phyloP scores from a whole-genome alignment of 2,113 vertebrate genomes.

The Gavialis gangeticus region DNA sequence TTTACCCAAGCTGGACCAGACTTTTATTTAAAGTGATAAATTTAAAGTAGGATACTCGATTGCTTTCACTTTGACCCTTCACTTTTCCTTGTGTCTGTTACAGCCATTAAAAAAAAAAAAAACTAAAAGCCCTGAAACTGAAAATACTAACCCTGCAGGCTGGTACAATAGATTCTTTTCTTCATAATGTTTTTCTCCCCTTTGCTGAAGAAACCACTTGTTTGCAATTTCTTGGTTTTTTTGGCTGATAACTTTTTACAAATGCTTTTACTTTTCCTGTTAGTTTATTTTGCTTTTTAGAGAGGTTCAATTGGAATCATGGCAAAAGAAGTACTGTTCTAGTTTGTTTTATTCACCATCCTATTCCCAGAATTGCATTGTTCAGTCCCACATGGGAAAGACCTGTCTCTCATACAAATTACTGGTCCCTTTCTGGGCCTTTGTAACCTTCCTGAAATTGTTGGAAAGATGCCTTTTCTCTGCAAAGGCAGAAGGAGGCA shows the following conservation, averaged over 20 bases:
- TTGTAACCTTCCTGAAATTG: conserved; percentile 61
- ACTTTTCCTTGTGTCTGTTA: conserved; percentile 17
- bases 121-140: neutral
- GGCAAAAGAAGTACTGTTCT: conserved; percentile 66
- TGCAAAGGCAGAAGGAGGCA: neutral
- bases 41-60: neutral
- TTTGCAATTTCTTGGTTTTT: conserved; percentile 65
- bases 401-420: conserved; percentile 73
- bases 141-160: neutral
- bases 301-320: conserved; percentile 67
- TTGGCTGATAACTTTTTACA: conserved; percentile 57
- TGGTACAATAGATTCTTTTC: conserved; percentile 21
- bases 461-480: conserved; percentile 66
- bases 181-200: neutral
- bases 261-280: conserved; percentile 58
- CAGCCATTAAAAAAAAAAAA: neutral
- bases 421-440: conserved; percentile 68
- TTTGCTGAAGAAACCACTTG: conserved; percentile 44
- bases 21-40: neutral
- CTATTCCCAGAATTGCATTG: conserved; percentile 66
- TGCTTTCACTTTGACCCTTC: neutral
- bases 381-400: conserved; percentile 62
- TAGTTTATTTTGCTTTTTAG: conserved; percentile 47
- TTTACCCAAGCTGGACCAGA: neutral
- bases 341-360: conserved; percentile 62